Evolutionary conservation across 2,797 vertebrate species (phyloP).

Genomic region (Gobio occitaniae): DNA sequence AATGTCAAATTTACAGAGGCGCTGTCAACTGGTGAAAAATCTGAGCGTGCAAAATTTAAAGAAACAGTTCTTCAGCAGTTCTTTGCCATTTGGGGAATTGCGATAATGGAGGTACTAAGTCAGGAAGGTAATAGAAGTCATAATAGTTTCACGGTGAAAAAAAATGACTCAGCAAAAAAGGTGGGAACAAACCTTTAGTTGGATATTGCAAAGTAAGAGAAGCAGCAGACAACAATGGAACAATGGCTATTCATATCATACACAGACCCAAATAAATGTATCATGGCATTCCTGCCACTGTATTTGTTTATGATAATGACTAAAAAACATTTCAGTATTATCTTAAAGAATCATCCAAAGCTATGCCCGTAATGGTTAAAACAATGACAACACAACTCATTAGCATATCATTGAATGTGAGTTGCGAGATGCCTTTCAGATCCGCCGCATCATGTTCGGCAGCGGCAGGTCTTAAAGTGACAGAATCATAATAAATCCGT

Average conservation of each 20-base stretch:
- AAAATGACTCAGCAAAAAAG: constrained; percentile 37
- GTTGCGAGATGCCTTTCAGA: too few relatives aligned
- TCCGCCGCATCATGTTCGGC: too few relatives aligned
- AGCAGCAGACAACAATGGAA: constrained; percentile 17
- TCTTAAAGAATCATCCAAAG: neutral
- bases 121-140: constrained; percentile 52
- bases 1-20: constrained; percentile 13
- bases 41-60: constrained; percentile 42
- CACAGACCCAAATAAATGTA: neutral
- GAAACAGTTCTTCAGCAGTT: constrained; percentile 46
- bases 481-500: too few relatives aligned
- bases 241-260: constrained; percentile 17
- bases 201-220: constrained; percentile 9
- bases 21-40: constrained; percentile 44
- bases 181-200: constrained; percentile 25
- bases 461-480: too few relatives aligned
- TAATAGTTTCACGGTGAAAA: constrained; percentile 42
- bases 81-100: constrained; percentile 62
- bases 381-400: neutral
- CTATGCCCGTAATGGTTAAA: neutral
- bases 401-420: neutral
- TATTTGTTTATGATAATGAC: neutral
- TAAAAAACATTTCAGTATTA: neutral
- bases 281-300: neutral
- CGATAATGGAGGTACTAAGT: constrained; percentile 63